A percentile compares a stretch with the other conserved stretches of the same genome.
Conservation (phyloP, 2,797 vertebrate species). For the Cossypha dichroa region DNA sequence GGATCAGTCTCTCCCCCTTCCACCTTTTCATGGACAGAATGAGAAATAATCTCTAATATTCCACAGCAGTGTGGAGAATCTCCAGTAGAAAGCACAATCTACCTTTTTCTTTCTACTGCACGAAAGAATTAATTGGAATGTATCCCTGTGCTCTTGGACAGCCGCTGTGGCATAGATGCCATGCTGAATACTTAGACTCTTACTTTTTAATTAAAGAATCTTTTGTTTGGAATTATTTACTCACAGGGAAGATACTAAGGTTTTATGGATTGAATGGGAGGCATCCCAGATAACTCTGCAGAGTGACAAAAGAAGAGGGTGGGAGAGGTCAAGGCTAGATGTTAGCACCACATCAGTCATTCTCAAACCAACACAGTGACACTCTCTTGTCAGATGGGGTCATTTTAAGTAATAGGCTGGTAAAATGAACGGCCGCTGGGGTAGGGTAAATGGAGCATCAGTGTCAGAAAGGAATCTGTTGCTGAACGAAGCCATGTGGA, state of each 20-base stretch:
- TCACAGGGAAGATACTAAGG: constrained; percentile 2
- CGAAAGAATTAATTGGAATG: not conserved
- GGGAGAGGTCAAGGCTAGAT: constrained; percentile 84
- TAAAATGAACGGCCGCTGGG: constrained; percentile 66
- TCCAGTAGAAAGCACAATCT: not conserved
- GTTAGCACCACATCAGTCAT: constrained; percentile 93
- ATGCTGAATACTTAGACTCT: not conserved
- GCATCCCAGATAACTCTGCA: constrained; percentile 66
- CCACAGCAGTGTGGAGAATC: not conserved
- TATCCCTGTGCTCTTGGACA: not conserved
- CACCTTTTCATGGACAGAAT: not conserved
- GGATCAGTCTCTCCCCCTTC: not conserved
- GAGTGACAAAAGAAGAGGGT: constrained; percentile 77
- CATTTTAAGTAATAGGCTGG: constrained; percentile 78
- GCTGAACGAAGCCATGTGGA: constrained; percentile 86
- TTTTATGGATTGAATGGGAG: constrained; percentile 58
- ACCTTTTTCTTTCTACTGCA: not conserved
- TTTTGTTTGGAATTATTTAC: constrained; percentile 45
- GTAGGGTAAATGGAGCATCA: constrained; percentile 75
- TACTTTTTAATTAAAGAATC: constrained; percentile 28
- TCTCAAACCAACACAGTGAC: constrained; percentile 80
- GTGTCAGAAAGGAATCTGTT: constrained; percentile 88
- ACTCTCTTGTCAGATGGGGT: constrained; percentile 85
- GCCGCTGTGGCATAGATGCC: not conserved
- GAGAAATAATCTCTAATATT: not conserved